Evolutionary conservation across 1,140 invertebrate genomes (phyloP).

Genomic region (Cepaea nemoralis): DNA sequence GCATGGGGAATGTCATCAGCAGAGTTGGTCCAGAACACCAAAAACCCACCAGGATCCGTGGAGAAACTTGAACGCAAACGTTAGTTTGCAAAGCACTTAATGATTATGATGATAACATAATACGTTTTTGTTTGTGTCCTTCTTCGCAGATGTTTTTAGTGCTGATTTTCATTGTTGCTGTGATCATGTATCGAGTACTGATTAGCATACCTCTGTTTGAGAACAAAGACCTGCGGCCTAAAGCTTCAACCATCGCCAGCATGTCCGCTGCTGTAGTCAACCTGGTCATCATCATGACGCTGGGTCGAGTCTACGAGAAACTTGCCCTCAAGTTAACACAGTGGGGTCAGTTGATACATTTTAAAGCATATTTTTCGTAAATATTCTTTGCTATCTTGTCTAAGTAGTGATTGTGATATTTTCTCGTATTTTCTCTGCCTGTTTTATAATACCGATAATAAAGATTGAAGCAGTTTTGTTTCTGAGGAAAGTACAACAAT

Average conservation of each 20-base stretch:
- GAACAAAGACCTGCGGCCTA: conserved; percentile 75
- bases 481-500: no score
- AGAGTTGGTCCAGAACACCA: no score
- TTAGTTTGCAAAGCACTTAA: no score
- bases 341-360: conserved; percentile 75
- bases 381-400: no score
- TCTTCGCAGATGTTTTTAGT: conserved; percentile 78
- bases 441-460: no score
- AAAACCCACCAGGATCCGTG: no score
- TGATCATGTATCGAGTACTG: conserved; percentile 83
- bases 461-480: no score
- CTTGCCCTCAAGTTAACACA: conserved; percentile 93
- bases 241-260: conserved; percentile 78
- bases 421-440: no score
- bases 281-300: conserved; percentile 78
- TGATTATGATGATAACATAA: no score
- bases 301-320: conserved; percentile 85
- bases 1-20: no score
- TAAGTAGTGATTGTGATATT: no score
- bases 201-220: conserved; percentile 77
- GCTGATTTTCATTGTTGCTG: conserved; percentile 81
- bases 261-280: conserved; percentile 82
- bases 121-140: neutral
- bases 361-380: neutral
- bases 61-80: no score